These are phyloP conservation scores for Halictus quadricinctus DNA, from an alignment of 2,888 invertebrate species.

Conservation along the genomic window DNA sequence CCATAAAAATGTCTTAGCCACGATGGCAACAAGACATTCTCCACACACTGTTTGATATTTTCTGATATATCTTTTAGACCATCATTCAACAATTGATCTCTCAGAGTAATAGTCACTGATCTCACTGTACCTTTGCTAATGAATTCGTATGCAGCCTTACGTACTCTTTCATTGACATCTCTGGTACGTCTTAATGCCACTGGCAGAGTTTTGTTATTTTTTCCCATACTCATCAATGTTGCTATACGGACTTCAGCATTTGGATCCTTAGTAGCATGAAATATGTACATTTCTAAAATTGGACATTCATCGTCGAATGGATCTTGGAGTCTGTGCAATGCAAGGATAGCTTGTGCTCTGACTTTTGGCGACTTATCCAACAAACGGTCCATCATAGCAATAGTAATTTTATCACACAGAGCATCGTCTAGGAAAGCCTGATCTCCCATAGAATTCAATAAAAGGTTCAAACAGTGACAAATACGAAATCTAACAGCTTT, in stretches of 20 bases:
- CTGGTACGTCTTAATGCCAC: conserved; percentile 88
- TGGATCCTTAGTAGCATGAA: conserved; percentile 89
- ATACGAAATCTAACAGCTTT: conserved; percentile 87
- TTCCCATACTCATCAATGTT: conserved; percentile 89
- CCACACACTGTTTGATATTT: conserved; percentile 82
- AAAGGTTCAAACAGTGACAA: conserved; percentile 90
- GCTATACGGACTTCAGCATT: conserved; percentile 89
- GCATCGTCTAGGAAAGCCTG: conserved; percentile 90
- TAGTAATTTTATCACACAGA: conserved; percentile 88
- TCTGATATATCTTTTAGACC: conserved; percentile 87
- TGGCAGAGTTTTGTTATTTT: conserved; percentile 88
- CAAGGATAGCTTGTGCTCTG: conserved; percentile 90
- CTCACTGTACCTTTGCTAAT: conserved; percentile 84
- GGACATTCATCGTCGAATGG: conserved; percentile 89
- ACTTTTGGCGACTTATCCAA: conserved; percentile 90
- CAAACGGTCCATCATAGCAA: conserved; percentile 86
- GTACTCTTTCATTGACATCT: conserved; percentile 91
- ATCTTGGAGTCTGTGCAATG: conserved; percentile 91
- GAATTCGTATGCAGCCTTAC: conserved; percentile 84
- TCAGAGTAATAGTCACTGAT: conserved; percentile 86
- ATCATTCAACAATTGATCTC: conserved; percentile 85
- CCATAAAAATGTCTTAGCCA: conserved; percentile 90
- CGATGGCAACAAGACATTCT: conserved; percentile 85
- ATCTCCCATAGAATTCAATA: conserved; percentile 89
- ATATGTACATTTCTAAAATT: conserved; percentile 88